Evolutionary conservation across 1,140 invertebrate genomes (phyloP).

Genomic region (Heliconius eleuchia): DNA sequence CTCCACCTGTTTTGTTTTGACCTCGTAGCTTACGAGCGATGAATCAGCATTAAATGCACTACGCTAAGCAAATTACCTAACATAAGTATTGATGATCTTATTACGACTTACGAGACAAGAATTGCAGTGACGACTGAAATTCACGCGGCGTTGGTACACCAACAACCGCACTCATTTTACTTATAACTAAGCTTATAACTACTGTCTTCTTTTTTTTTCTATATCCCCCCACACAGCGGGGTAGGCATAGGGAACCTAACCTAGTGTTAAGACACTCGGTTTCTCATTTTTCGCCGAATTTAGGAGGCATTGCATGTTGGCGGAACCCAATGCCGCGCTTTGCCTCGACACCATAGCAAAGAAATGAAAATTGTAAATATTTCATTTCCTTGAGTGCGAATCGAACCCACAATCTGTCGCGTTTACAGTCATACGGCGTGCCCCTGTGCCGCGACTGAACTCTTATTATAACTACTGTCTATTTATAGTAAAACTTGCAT

Average conservation of each 20-base stretch:
- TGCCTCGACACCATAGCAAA: too few species aligned
- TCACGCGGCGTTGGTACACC: background rate
- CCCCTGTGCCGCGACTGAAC: too few species aligned
- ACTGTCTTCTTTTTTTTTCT: background rate
- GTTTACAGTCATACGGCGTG: too few species aligned
- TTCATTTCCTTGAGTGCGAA: too few species aligned
- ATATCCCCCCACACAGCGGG: too few species aligned
- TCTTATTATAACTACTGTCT: background rate
- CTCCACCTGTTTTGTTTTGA: background rate
- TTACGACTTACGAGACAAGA: background rate
- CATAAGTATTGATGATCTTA: background rate
- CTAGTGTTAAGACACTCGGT: too few species aligned
- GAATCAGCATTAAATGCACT: constrained; percentile 4
- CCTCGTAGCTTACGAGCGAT: background rate
- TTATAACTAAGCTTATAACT: background rate
- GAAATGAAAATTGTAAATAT: too few species aligned
- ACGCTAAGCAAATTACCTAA: background rate
- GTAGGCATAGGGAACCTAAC: too few species aligned
- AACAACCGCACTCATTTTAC: background rate
- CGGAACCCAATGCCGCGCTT: too few species aligned
- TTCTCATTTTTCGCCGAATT: too few species aligned
- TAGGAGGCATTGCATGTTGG: too few species aligned
- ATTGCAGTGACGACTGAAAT: background rate
- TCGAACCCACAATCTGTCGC: too few species aligned
- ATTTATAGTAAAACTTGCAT: background rate